Evolutionary conservation across 1,140 invertebrate species (phyloP).

Genomic region (Cyclargus thomasi): DNA sequence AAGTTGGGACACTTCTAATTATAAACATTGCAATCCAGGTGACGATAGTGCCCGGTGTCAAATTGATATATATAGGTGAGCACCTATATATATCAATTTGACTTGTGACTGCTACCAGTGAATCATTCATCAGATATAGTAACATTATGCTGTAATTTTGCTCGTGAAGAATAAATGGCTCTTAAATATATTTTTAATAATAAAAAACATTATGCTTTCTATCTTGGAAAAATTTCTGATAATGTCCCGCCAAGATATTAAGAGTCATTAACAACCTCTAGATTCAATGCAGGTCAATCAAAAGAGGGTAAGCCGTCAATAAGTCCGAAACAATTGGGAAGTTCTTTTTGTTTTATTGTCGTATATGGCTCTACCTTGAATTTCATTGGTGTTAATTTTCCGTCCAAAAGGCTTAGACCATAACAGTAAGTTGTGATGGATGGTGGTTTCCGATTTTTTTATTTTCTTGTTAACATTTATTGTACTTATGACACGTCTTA

Average conservation of each 20-base stretch:
- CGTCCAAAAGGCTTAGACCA: neutral
- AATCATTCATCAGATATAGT: conserved; percentile 19
- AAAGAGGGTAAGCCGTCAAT: neutral
- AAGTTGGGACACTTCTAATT: conserved; percentile 33
- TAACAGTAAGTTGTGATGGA: neutral
- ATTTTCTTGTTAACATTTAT: too few species aligned
- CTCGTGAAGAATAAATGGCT: neutral
- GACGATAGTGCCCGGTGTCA: conserved; percentile 45
- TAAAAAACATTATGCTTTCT: too few species aligned
- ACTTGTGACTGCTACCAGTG: conserved; percentile 22
- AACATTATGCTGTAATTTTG: neutral
- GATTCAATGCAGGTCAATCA: neutral
- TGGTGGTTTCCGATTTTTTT: too few species aligned
- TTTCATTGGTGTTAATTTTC: neutral
- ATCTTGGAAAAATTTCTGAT: neutral
- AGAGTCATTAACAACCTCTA: neutral
- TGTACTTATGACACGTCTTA: too few species aligned
- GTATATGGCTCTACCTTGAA: neutral
- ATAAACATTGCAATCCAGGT: conserved; percentile 55
- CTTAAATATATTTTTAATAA: too few species aligned
- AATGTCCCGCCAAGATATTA: neutral
- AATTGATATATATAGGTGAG: too few species aligned
- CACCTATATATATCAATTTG: conserved; percentile 30
- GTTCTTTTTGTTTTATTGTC: too few species aligned
- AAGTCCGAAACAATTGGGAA: neutral